Percentiles rank a stretch among this genome's conserved stretches.
Conservation (phyloP, 2,113 vertebrate species). For the Felis catus region DNA sequence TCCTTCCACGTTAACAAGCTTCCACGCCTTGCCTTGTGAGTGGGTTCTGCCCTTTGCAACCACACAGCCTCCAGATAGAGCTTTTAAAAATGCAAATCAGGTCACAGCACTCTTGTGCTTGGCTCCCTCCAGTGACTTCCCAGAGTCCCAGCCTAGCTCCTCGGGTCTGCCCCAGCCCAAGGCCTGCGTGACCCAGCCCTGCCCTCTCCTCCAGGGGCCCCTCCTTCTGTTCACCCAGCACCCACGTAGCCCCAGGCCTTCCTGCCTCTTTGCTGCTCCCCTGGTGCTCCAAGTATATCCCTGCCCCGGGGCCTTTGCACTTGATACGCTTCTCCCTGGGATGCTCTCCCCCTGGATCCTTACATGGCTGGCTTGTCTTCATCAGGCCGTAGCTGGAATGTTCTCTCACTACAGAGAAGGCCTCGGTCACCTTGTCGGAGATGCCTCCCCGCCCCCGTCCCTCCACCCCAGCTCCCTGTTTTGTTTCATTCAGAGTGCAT, state of each 20-base stretch:
- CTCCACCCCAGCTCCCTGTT: background rate
- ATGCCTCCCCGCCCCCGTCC: background rate
- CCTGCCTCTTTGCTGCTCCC: background rate
- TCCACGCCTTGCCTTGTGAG: background rate
- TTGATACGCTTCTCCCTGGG: background rate
- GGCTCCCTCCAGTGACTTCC: background rate
- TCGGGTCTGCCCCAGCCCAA: background rate
- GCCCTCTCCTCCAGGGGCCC: background rate
- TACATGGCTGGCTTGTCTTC: background rate
- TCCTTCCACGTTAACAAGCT: background rate
- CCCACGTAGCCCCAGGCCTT: background rate
- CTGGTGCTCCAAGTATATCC: background rate
- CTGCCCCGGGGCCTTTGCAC: conserved; percentile 1
- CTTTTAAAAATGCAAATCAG: conserved; percentile 35
- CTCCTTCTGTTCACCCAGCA: background rate
- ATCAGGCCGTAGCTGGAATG: background rate
- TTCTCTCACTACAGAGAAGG: background rate
- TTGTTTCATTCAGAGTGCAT: background rate
- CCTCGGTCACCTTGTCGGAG: background rate
- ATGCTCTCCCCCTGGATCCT: background rate
- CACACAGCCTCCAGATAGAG: conserved; percentile 2
- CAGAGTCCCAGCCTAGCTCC: background rate
- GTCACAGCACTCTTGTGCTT: background rate
- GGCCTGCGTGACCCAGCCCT: background rate
- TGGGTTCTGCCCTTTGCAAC: conserved; percentile 40